These are phyloP conservation scores for Samia ricini DNA, from an alignment of 1,140 invertebrate species.

Conservation along the genomic window DNA sequence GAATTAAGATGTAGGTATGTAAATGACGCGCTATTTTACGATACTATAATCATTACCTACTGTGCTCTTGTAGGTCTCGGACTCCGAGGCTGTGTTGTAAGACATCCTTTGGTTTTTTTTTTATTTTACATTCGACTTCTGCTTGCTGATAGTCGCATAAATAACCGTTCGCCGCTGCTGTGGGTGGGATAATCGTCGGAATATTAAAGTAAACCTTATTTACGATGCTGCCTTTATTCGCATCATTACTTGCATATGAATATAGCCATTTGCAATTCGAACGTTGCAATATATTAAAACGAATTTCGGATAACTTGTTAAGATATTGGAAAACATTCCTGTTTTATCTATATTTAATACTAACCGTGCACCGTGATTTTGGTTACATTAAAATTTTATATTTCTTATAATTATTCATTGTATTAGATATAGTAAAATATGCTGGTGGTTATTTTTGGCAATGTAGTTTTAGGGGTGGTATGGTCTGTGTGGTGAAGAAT, in stretches of 20 bases:
- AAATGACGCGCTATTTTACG: no score
- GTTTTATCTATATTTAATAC: not conserved
- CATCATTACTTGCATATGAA: conserved; percentile 19
- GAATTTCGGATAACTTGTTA: not conserved
- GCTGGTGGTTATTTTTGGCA: no score
- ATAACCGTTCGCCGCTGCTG: conserved; percentile 20
- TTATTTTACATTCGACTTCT: conserved; percentile 7
- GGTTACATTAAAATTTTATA: no score
- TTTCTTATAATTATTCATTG: no score
- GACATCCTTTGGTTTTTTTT: not conserved
- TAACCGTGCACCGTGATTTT: no score
- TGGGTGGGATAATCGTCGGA: conserved; percentile 26
- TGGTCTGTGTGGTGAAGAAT: no score
- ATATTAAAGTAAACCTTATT: conserved; percentile 30
- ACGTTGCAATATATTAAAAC: not conserved
- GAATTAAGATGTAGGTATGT: no score
- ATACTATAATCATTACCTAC: not conserved
- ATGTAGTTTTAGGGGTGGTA: no score
- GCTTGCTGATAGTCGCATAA: conserved; percentile 22
- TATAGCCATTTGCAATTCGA: conserved; percentile 5
- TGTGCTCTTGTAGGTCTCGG: not conserved
- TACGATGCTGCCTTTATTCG: conserved; percentile 18
- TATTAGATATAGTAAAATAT: no score
- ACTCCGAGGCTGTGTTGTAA: not conserved
- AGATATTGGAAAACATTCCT: not conserved